Base-by-base conservation (phyloP, 2,888 invertebrate species). In the Macrosiphum euphorbiae region DNA sequence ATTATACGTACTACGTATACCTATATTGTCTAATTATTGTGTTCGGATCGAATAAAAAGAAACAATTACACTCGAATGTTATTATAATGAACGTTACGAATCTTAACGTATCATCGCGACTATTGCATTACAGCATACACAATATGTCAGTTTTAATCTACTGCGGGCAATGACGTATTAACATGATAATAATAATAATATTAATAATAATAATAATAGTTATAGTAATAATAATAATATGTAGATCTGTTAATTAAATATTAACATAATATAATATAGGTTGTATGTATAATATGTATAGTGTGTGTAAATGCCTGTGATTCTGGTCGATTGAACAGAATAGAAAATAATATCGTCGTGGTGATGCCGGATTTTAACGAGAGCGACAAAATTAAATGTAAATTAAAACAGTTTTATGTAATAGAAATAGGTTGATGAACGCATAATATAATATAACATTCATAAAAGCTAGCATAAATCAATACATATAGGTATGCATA, bases 171-270 rank as follows among this genome's bases (percentile, higher is more conserved):
- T 20, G 1, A 20, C 78, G 78, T 35, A 78, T 78, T 7, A 35
- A 35, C 2, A 20, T 2, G 35, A 78, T 26, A 26, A 58, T 58
- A 26, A 58, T 26, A 2, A 55, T 55, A 4, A 55, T 50, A 11
- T 13, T 50, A 13, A 50, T 50, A 50, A 50, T 61, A 61, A 61
- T 67, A n/a, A 67, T 35, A 35, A 50, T 50, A 50, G 13, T 61
- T n/a, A 61, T 67, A n/a, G n/a, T 35, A 35, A 50, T 61, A n/a
- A 67, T 67, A 67, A 35, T 35, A 35, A 35, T 78, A 20, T 78
- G 35, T 78, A 78, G 78, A 78, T 78, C 78, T 78, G 35, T 78
- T 78, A 78, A 78, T 78, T 78, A 78, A 78, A 78, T 78, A 78
- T 78, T 35, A 78, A 78, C 78, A 20, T 78, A 78, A 35, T 26